Conservation (phyloP, 2,113 vertebrate genomes). For the Cryptoleucopteryx plumbea region DNA sequence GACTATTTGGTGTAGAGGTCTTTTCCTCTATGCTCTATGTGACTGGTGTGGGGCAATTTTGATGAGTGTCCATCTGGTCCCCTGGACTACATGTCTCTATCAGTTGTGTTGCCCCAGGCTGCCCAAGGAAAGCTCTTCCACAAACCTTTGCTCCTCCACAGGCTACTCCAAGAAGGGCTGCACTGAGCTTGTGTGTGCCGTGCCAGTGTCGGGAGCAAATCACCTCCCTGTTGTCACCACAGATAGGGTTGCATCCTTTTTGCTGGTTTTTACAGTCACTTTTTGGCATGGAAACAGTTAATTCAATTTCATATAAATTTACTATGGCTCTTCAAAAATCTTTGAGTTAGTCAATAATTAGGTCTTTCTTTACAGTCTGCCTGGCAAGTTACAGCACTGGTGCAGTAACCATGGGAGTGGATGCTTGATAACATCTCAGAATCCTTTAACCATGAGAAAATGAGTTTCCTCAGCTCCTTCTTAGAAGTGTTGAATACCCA, state of each 20-base stretch:
- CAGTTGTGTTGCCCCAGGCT: neutral
- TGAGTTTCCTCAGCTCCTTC: neutral
- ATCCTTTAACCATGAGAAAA: neutral
- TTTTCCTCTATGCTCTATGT: neutral
- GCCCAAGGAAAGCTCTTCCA: neutral
- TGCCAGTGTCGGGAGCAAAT: neutral
- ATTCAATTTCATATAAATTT: neutral
- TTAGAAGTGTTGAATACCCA: neutral
- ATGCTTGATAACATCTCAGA: neutral
- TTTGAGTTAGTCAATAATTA: neutral
- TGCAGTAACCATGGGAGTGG: neutral
- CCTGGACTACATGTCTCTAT: neutral
- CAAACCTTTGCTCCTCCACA: neutral
- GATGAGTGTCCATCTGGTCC: neutral
- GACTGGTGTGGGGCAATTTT: neutral
- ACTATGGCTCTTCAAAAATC: neutral
- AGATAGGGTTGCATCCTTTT: neutral
- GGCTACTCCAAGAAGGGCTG: neutral
- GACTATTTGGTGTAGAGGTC: neutral
- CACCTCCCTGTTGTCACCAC: neutral
- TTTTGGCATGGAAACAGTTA: neutral
- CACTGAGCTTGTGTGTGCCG: accelerated
- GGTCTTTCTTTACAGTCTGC: neutral
- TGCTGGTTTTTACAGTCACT: neutral
- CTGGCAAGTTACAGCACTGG: neutral